Evolutionary conservation across 2,113 vertebrate species (phyloP), one percentile per base, ranked within the genome.

Genomic region (Brachionichthys hirsutus): DNA sequence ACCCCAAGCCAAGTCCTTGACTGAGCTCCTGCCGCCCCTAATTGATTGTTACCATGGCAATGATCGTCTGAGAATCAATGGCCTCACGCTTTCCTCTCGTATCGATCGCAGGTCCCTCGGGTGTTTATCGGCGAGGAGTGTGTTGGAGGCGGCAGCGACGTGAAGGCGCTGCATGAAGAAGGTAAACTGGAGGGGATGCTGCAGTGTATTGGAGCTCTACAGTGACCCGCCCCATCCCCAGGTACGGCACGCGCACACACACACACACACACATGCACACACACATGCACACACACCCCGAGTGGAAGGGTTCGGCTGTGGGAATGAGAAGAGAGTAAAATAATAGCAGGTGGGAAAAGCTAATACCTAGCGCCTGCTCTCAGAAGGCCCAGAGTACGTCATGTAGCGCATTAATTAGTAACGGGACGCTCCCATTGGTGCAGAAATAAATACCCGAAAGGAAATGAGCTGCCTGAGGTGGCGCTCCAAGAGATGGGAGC

Each of bases 81-180:
- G 36, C 15, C 49, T 12, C 24, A 11, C 40, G 47, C 35, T 20
- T 16, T 54, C 51, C 50, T 54, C 8, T 20, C 40, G 6, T 19
- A 34, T 19, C 40, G 13, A 44, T 17, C 12, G 22, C 8, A 95
- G 94, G 92, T 95, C 11, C 94, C 94, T 1, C 85, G 91, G 0
- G 88, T 97, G 57, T 96, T 94, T 67, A 81, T 95, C 0, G 95
- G 94, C 0, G 82, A 88, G 57, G 47, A 88, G 1, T 94, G 92
- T 40, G 72, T 96, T 0, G 94, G 94, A 6, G 95, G 94, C 0
- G 89, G 89, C 54, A 87, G 45, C 4, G 93, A 95, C 0, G 89
- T 95, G 10, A 10, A 22, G 0, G 54, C 36, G 0, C 67, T 95
- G 75, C 69, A 90, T 0, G 8, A 47, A 12, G 82, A 22, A 0